Evolutionary conservation across 2,888 invertebrate species (phyloP), one percentile per base, ranked within the genome.

Genomic region (Hirtodrosophila trivittata): DNA sequence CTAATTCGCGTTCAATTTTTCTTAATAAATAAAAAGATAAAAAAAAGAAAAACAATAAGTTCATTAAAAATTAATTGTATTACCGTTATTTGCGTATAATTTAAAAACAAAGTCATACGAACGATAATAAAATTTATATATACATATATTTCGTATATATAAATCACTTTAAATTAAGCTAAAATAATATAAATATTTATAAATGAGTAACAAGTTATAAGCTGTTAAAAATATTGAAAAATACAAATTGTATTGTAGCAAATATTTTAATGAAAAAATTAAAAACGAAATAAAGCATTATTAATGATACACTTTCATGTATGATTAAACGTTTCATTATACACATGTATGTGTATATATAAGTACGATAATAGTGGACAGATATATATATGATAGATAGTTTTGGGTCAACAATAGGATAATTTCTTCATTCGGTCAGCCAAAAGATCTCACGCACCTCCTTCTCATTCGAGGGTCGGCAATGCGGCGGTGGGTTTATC

Each of bases 381-480:
- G n/a, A n/a, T n/a, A 42, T 38, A 32, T 16, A 30, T 8, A 47
- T 12, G 3, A 46, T 37, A 60, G n/a, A 26, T 50, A 45, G 9
- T 45, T 13, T 37, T 41, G 9, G 10, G 25, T n/a, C 30, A 25
- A 37, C 14, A n/a, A n/a, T 50, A 43, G 46, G 37, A 9, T n/a
- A 10, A 0, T 26, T 21, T 41, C 47, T 55, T 66, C n/a, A 86
- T 21, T 88, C 75, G 12, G 83, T 70, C 47, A 90, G 72, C 91
- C 90, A 90, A 62, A 90, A 90, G 65, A 91, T 91, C 14, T 91
- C 92, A 0, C 93, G 91, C 42, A 94, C 92, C 88, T 95, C 95
- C 21, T 93, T 92, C 55, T 93, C 93, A 55, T 93, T 93, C 0
- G 94, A 94, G 0, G 95, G 95, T 64, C 94, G 93, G 89, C 94